Percentiles rank a stretch among this genome's conserved stretches.
phyloP scores from a whole-genome alignment of 2,888 invertebrate species.

The Keiferia lycopersicella region DNA sequence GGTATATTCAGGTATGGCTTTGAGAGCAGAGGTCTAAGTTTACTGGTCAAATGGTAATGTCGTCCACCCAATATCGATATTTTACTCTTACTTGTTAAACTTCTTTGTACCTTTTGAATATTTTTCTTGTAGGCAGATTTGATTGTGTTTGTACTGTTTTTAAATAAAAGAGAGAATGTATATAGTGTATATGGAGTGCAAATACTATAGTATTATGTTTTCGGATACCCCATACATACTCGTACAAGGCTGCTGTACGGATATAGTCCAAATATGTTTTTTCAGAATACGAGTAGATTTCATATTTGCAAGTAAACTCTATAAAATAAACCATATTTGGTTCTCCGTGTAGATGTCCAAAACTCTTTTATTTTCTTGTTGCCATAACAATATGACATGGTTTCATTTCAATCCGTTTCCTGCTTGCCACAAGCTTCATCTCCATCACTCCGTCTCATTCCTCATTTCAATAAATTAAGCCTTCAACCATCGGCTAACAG shows the following conservation, averaged over 20 bases:
- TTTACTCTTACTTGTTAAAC: conserved; percentile 72
- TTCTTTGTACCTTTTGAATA: conserved; percentile 58
- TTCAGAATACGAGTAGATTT: too few species aligned
- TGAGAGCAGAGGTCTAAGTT: conserved; percentile 28
- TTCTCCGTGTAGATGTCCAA: neutral
- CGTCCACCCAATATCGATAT: conserved; percentile 65
- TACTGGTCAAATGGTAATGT: conserved; percentile 47
- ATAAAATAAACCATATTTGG: neutral
- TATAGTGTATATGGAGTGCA: too few species aligned
- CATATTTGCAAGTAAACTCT: neutral
- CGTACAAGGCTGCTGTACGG: too few species aligned
- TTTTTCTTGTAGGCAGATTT: conserved; percentile 51
- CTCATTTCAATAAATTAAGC: conserved; percentile 12
- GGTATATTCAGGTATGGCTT: conserved; percentile 26
- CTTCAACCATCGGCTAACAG: neutral
- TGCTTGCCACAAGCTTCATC: neutral
- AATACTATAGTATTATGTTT: too few species aligned
- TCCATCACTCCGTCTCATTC: conserved; percentile 9
- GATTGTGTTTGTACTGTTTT: conserved; percentile 28
- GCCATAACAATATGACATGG: neutral
- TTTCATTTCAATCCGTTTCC: neutral
- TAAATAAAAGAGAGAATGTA: too few species aligned
- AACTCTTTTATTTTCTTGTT: neutral
- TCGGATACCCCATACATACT: too few species aligned
- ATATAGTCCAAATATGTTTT: too few species aligned